Conservation (phyloP, 35 echinoderm and acorn worm genomes). For the Patiria miniata region DNA sequence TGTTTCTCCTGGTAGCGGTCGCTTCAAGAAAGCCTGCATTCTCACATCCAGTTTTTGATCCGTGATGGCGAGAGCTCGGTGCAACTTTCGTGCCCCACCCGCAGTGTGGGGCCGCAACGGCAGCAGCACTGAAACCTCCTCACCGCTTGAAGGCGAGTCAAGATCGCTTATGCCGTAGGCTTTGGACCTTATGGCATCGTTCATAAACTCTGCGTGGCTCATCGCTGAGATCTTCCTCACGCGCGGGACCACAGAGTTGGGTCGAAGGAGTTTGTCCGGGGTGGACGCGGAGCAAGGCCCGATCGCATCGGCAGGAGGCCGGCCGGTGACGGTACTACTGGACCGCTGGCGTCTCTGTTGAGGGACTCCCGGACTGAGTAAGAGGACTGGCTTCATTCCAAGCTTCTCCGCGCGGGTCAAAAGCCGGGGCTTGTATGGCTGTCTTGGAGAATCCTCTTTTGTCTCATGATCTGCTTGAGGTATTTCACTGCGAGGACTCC, state of each 20-base stretch:
- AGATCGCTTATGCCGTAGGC: not conserved
- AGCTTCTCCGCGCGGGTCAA: not conserved
- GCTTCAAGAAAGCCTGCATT: not conserved
- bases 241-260: not conserved
- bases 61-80: not conserved
- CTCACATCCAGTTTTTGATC: not conserved
- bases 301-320: not conserved
- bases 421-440: not conserved
- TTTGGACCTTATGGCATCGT: not conserved
- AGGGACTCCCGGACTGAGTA: not conserved
- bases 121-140: not conserved
- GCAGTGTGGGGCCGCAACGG: not conserved
- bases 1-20: constrained; percentile 4
- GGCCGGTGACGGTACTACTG: not conserved
- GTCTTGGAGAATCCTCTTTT: not conserved
- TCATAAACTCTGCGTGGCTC: constrained; percentile 3
- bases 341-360: not conserved
- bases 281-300: not conserved
- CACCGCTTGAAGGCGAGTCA: not conserved
- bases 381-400: not conserved
- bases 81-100: not conserved
- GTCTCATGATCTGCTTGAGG: not conserved
- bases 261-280: not conserved
- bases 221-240: not conserved
- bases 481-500: not conserved